Evolutionary conservation across 2,797 vertebrate genomes (phyloP).

Genomic region (Tangara arthus): DNA sequence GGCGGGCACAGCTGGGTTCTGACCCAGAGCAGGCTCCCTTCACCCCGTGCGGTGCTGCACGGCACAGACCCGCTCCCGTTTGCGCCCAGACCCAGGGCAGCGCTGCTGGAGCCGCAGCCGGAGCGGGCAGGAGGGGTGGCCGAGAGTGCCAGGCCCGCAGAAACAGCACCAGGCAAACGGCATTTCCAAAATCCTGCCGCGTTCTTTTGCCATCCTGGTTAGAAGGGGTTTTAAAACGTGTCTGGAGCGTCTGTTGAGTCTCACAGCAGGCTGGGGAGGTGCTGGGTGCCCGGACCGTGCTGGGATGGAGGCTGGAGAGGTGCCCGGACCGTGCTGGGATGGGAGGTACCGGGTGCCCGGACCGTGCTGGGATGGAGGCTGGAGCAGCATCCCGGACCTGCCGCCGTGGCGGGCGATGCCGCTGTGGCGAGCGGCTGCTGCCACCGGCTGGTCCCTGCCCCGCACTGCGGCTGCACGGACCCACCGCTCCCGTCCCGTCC

Average conservation of each 20-base stretch:
- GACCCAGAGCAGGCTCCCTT: rapidly evolving
- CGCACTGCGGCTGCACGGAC: neutral
- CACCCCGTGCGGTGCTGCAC: too few species aligned
- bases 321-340: too few species aligned
- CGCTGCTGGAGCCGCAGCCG: neutral
- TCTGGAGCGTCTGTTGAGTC: rapidly evolving
- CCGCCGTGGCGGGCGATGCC: neutral
- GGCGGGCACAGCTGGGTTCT: too few species aligned
- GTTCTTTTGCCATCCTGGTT: rapidly evolving
- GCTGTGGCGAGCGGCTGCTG: neutral
- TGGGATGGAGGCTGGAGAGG: too few species aligned
- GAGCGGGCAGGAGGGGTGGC: neutral
- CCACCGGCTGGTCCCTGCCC: neutral
- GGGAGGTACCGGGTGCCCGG: too few species aligned
- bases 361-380: neutral
- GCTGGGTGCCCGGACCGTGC: too few species aligned
- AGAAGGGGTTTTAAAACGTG: rapidly evolving
- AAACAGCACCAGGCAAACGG: rapidly evolving
- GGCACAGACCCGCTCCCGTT: rapidly evolving
- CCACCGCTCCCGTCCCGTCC: neutral
- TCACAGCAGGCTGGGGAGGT: rapidly evolving
- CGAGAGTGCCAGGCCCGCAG: neutral
- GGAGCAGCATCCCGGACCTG: neutral
- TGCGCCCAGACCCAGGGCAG: neutral
- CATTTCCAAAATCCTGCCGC: neutral